phyloP scores from a whole-genome alignment of 2,113 vertebrate species.

The Spizaetus ornatus region DNA sequence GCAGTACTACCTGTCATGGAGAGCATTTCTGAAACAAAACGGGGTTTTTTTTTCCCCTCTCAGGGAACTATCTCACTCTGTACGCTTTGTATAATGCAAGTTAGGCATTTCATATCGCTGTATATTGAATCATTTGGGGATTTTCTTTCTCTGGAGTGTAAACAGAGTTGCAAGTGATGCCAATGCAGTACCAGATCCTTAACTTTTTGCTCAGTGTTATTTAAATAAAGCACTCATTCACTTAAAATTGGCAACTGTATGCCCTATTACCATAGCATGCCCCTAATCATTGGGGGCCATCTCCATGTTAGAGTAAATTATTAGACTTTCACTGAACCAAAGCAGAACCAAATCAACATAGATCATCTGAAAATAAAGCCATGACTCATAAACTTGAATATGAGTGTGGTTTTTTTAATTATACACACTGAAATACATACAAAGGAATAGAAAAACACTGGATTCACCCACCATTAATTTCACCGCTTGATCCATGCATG shows the following conservation, averaged over 20 bases:
- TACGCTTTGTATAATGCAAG: background rate
- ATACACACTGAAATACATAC: background rate
- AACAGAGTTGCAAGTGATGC: background rate
- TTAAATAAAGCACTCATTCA: background rate
- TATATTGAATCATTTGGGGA: background rate
- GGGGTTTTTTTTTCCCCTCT: accelerated
- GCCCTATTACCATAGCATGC: background rate
- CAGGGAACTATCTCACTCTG: background rate
- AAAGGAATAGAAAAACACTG: background rate
- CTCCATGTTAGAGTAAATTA: background rate
- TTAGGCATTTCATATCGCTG: background rate
- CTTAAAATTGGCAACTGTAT: background rate
- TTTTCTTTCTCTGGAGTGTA: background rate
- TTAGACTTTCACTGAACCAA: background rate
- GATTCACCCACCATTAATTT: background rate
- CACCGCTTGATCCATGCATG: background rate
- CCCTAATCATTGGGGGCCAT: background rate
- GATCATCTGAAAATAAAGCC: background rate
- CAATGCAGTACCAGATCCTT: background rate
- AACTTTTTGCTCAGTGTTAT: background rate
- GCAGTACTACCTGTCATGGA: background rate
- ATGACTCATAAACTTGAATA: background rate
- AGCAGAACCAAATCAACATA: background rate
- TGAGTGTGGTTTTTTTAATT: background rate
- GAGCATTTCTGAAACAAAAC: background rate